These are phyloP conservation scores for Neocloeon triangulifer DNA, from an alignment of 1,140 invertebrate species.

Conservation along the genomic window DNA sequence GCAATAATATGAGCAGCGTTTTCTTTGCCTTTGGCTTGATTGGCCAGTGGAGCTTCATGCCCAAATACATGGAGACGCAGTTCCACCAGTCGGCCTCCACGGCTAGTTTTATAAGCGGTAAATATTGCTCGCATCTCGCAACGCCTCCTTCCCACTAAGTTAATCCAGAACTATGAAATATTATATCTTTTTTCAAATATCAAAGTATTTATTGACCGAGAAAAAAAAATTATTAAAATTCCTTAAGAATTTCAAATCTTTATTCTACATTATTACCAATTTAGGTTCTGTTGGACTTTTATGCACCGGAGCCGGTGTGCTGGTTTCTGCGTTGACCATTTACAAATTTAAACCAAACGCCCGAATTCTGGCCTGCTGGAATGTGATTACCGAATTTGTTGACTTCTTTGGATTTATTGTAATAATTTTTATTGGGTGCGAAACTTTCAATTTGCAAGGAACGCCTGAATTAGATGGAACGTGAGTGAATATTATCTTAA, in stretches of 20 bases:
- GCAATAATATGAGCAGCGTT: slow-evolving; percentile 27
- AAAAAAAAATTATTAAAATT: too few species aligned
- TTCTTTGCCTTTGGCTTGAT: slow-evolving; percentile 18
- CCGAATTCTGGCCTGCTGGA: slow-evolving; percentile 25
- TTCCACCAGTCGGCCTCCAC: slow-evolving; percentile 25
- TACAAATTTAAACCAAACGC: slow-evolving; percentile 28
- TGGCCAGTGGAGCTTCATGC: slow-evolving; percentile 16
- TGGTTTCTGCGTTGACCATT: slow-evolving; percentile 35
- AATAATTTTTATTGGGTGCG: slow-evolving; percentile 46
- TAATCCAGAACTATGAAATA: too few species aligned
- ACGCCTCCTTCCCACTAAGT: too few species aligned
- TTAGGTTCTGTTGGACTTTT: slow-evolving; percentile 32
- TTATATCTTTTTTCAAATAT: too few species aligned
- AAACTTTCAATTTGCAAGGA: too few species aligned
- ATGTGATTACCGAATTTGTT: slow-evolving; percentile 33
- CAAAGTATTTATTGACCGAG: too few species aligned
- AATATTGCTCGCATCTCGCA: too few species aligned
- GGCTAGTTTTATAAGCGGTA: slow-evolving; percentile 15
- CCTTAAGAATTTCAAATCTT: too few species aligned
- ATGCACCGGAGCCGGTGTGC: slow-evolving; percentile 44
- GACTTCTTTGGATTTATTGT: slow-evolving; percentile 35
- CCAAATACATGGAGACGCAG: slow-evolving; percentile 23
- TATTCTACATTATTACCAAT: too few species aligned
- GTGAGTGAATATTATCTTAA: too few species aligned
- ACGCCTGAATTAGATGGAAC: too few species aligned